Conservation (phyloP, 2,113 vertebrate genomes). For the Carassius auratus region DNA sequence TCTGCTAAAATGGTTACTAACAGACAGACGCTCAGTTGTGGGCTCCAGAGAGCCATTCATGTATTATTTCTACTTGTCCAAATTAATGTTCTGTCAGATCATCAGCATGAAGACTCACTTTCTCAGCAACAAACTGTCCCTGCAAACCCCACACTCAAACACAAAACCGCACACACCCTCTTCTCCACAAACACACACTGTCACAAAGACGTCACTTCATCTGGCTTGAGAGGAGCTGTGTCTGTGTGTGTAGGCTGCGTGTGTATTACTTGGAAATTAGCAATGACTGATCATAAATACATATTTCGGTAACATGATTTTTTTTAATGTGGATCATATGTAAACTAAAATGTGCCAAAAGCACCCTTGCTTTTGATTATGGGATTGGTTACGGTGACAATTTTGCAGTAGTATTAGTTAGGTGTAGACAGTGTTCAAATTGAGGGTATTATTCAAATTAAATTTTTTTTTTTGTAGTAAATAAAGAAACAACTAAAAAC, state of each 20-base stretch:
- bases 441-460: background rate
- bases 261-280: background rate
- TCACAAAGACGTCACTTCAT: conserved; percentile 54
- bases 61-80: conserved; percentile 60
- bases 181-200: conserved; percentile 3
- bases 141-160: conserved; percentile 41
- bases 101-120: conserved; percentile 64
- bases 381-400: background rate
- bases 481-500: background rate
- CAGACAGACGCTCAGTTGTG: conserved; percentile 15
- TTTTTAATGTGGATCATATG: background rate
- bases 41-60: conserved; percentile 23
- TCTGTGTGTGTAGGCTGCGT: background rate
- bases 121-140: conserved; percentile 61
- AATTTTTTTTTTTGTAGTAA: background rate
- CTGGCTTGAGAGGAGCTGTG: conserved; percentile 53
- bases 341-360: background rate
- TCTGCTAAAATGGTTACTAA: conserved; percentile 65
- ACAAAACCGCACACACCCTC: conserved; percentile 36
- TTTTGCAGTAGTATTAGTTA: background rate
- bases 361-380: background rate
- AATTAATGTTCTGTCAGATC: conserved; percentile 67
- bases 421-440: background rate
- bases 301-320: background rate
- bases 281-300: background rate